Evolutionary conservation across 2,797 vertebrate species (phyloP), one percentile per base, ranked within the genome.

Genomic region (Anolis apletophallus): DNA sequence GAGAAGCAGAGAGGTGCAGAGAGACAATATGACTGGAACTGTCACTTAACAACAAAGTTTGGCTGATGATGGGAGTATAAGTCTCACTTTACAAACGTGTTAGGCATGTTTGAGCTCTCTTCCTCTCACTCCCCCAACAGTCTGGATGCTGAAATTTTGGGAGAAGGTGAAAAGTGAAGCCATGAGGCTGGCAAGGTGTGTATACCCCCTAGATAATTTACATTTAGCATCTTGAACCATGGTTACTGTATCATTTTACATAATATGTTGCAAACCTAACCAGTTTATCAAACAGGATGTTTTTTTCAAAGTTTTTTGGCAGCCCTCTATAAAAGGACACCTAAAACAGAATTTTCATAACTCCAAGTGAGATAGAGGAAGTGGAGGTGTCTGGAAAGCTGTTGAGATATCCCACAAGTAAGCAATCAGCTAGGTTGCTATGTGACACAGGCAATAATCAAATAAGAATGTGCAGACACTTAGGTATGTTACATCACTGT

Each of bases 11-110:
- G 11, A 79, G 32, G 26, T 50, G 16, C 50, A 46, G 36, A 11
- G 21, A n/a, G 52, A 26, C 10, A 74, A 74, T 81, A 84, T 74
- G 71, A n/a, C 57, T 87, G 19, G 54, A 90, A 76, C 84, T 93
- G 89, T 91, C 93, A 90, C 57, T 52, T 83, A 88, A 85, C 61
- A 59, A 80, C 75, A 90, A 36, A 50, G 83, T 81, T 40, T 74
- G 88, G 71, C 80, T 93, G 89, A 88, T 92, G 78, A 88, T 90
- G 81, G 71, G 88, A 93, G 80, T 84, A 80, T 16, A 46, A 29
- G 26, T 32, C 36, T 82, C 85, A 68, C 50, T 76, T 57, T 87
- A 86, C 40, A 86, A 59, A 90, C 71, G 46, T 61, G 73, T 88
- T 88, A 76, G n/a, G 73, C 19, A 3, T 29, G 23, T 29, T 32